Evolutionary conservation across 2,888 invertebrate species (phyloP).

Genomic region (Liodrosophila aerea): DNA sequence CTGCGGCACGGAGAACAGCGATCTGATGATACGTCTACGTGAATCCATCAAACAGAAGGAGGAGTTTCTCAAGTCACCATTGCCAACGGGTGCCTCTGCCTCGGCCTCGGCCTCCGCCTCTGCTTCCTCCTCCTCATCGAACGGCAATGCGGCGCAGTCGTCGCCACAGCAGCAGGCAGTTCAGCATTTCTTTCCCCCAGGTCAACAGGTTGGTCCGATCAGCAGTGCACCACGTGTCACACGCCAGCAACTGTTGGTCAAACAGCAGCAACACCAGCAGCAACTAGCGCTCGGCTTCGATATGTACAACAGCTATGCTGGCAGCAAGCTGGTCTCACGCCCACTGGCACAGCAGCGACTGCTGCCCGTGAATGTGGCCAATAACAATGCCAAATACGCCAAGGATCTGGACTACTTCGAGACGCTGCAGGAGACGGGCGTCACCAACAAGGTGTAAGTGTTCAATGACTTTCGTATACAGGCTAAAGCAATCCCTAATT

Average conservation of each 20-base stretch:
- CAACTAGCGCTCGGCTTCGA: slow-evolving; percentile 71
- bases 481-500: too few species aligned
- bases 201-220: slow-evolving; percentile 45
- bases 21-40: slow-evolving; percentile 87
- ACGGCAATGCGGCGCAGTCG: slow-evolving; percentile 39
- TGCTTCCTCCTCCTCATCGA: slow-evolving; percentile 26
- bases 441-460: slow-evolving; percentile 82
- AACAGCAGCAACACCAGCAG: slow-evolving; percentile 56
- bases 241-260: slow-evolving; percentile 44
- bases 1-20: slow-evolving; percentile 66
- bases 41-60: slow-evolving; percentile 95
- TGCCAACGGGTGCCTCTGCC: slow-evolving; percentile 57
- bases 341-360: slow-evolving; percentile 51
- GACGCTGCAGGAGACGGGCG: slow-evolving; percentile 81
- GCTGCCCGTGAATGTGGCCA: slow-evolving; percentile 53
- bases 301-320: slow-evolving; percentile 76
- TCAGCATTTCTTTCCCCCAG: slow-evolving; percentile 66
- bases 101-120: slow-evolving; percentile 40
- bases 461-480: too few species aligned
- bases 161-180: slow-evolving; percentile 35
- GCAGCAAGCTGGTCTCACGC: slow-evolving; percentile 56
- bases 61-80: slow-evolving; percentile 90
- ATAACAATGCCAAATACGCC: slow-evolving; percentile 72
- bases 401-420: slow-evolving; percentile 81
- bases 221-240: slow-evolving; percentile 28